These are phyloP conservation scores for Euzophera pinguis DNA, from an alignment of 2,888 invertebrate species.

Conservation along the genomic window DNA sequence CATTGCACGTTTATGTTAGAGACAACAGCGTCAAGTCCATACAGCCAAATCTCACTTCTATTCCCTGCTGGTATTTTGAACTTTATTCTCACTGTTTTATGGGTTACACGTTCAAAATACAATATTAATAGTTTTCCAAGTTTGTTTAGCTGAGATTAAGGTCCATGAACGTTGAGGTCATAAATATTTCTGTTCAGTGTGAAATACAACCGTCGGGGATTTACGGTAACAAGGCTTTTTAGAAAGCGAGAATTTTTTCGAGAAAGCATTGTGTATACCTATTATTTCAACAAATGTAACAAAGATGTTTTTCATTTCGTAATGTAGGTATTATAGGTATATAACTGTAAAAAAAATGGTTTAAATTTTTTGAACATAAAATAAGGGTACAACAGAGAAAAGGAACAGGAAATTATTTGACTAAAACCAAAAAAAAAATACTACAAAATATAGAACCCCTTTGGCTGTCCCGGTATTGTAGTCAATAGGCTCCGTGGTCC, in stretches of 20 bases:
- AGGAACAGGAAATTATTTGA: too few relatives aligned
- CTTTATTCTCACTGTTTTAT: background rate
- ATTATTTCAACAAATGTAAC: too few relatives aligned
- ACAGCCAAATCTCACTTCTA: background rate
- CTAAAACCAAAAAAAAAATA: too few relatives aligned
- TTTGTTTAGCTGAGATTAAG: background rate
- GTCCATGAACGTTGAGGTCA: slow-evolving; percentile 2
- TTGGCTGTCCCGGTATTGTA: too few relatives aligned
- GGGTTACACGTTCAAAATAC: background rate
- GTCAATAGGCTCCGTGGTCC: too few relatives aligned
- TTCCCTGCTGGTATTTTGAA: background rate
- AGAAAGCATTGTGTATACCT: too few relatives aligned
- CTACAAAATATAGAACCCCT: too few relatives aligned
- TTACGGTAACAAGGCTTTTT: slow-evolving; percentile 1
- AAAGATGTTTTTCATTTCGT: too few relatives aligned
- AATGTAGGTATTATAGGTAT: too few relatives aligned
- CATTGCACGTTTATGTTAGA: background rate
- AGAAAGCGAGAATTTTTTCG: background rate
- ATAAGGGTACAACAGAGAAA: too few relatives aligned
- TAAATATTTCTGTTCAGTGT: slow-evolving; percentile 17
- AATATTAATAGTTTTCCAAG: slow-evolving; percentile 5
- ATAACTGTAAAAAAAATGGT: too few relatives aligned
- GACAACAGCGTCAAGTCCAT: background rate
- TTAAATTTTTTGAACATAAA: too few relatives aligned
- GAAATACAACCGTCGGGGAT: background rate